phyloP scores from a whole-genome alignment of 2,113 vertebrate species.

The Rhegmatorhina hoffmannsi region DNA sequence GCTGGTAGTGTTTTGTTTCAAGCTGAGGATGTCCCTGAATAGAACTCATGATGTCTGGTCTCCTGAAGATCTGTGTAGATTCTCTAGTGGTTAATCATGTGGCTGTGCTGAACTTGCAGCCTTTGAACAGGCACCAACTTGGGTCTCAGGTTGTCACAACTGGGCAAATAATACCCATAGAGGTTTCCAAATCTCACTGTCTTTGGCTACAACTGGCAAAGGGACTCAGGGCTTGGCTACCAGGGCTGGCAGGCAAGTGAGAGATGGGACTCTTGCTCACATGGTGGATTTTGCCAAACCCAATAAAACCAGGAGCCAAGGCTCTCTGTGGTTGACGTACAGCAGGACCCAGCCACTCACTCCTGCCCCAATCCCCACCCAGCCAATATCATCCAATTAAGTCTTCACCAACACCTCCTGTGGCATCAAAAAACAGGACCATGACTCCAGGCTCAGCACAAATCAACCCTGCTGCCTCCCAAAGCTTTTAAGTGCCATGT shows the following conservation, averaged over 20 bases:
- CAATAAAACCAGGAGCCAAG: neutral
- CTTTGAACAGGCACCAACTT: neutral
- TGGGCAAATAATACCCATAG: neutral
- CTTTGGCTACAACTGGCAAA: neutral
- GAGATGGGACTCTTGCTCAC: neutral
- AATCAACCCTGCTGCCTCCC: neutral
- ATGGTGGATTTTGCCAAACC: neutral
- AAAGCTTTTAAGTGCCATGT: neutral
- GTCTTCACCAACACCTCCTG: neutral
- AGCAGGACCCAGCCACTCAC: neutral
- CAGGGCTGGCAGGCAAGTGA: neutral
- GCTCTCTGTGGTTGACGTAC: neutral
- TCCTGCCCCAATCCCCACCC: neutral
- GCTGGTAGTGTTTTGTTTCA: rapidly evolving
- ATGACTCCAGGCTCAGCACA: neutral
- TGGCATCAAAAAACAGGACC: neutral
- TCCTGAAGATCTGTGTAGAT: neutral
- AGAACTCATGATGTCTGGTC: neutral
- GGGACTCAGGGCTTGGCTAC: neutral
- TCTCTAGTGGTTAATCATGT: neutral
- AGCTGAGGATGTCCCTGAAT: neutral
- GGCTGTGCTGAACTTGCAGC: neutral
- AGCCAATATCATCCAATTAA: too few species aligned
- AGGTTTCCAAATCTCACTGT: neutral
- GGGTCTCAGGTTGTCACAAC: neutral